A percentile compares a stretch with the other conserved stretches of the same genome.
phyloP scores from a whole-genome alignment of 2,113 vertebrate genomes.

The Actenoides hombroni region DNA sequence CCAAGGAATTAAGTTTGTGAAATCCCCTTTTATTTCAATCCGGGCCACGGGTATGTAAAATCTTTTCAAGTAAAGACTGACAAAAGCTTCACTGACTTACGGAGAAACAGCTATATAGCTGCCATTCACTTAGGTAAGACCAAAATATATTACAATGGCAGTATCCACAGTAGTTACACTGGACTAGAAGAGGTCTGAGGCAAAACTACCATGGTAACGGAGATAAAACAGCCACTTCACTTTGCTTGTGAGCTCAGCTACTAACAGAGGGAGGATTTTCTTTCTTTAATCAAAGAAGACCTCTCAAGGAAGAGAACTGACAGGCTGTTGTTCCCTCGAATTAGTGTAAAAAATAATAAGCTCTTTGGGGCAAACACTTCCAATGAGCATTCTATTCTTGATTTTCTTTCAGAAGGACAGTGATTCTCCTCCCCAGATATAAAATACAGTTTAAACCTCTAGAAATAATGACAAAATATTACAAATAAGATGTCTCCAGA shows the following conservation, averaged over 20 bases:
- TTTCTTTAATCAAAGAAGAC: conserved; percentile 10
- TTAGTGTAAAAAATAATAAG: not conserved
- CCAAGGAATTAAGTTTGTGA: not conserved
- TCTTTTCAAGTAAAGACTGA: not conserved
- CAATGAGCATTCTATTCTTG: not conserved
- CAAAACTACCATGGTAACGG: conserved; percentile 26
- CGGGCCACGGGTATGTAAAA: not conserved
- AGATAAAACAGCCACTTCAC: conserved; percentile 24
- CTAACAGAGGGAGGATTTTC: not conserved
- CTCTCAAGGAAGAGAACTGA: not conserved
- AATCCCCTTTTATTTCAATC: not conserved
- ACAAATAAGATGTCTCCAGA: not conserved
- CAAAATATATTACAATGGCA: not conserved
- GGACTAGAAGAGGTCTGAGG: conserved; percentile 5
- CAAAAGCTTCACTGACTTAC: not conserved
- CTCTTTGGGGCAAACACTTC: not conserved
- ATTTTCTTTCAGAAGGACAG: not conserved
- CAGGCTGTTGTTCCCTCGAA: not conserved
- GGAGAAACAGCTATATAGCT: not conserved
- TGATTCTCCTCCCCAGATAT: not conserved
- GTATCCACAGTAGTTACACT: not conserved
- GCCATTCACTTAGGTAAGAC: not conserved
- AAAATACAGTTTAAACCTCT: not conserved
- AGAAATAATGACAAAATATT: not conserved
- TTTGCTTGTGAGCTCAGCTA: not conserved